Evolutionary conservation across 2,113 vertebrate species (phyloP).

Genomic region (Gallinago undulata): DNA sequence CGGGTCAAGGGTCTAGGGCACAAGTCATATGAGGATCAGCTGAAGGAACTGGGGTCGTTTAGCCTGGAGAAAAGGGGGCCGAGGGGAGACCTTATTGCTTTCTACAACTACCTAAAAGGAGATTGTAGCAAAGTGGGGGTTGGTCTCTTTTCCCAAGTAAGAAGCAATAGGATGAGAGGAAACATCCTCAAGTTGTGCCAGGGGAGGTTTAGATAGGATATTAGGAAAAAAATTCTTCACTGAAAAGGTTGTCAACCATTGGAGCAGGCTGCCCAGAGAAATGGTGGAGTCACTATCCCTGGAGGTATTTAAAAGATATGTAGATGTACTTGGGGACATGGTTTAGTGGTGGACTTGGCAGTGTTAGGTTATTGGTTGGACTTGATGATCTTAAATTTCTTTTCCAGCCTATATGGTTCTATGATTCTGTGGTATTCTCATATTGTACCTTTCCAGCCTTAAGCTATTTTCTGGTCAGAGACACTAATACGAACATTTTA

Average conservation of each 20-base stretch:
- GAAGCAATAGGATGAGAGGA: rapidly evolving
- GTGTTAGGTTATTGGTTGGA: background rate
- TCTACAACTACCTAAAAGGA: background rate
- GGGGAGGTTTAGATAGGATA: background rate
- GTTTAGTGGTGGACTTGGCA: background rate
- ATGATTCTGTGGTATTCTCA: background rate
- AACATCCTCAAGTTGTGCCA: background rate
- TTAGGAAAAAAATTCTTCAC: background rate
- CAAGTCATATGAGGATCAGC: rapidly evolving
- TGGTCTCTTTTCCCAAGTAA: background rate
- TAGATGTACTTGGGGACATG: background rate
- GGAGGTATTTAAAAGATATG: background rate
- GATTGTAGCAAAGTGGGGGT: rapidly evolving
- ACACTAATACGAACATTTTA: background rate
- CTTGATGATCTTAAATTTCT: background rate
- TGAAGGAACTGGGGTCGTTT: background rate
- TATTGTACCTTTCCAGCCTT: background rate
- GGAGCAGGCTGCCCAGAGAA: background rate
- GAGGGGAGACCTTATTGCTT: rapidly evolving
- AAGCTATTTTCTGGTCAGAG: background rate
- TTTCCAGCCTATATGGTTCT: background rate
- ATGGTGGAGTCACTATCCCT: background rate
- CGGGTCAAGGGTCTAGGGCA: background rate
- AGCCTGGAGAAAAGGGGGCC: background rate
- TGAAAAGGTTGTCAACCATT: rapidly evolving